Evolutionary conservation across 2,888 invertebrate genomes (phyloP), one percentile per base, ranked within the genome.

Genomic region (Craniophora ligustri): DNA sequence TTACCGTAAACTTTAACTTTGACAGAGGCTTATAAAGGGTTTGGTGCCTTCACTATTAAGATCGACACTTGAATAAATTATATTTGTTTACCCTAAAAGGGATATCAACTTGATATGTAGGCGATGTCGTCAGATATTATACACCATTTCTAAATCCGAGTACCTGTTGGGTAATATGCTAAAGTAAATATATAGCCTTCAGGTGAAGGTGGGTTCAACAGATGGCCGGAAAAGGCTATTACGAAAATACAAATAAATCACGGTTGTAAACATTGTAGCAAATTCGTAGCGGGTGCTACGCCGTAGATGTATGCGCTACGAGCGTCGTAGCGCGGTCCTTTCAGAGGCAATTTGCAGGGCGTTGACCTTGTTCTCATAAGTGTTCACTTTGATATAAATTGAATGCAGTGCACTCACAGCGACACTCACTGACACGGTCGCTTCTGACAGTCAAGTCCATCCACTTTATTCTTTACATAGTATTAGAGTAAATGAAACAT

Each of bases 261-360:
- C 35, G 39, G n/a, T 40, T 56, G 35, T 69, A 68, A 46, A 64
- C 48, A 38, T 57, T 44, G 63, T 70, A 56, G 40, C 40, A 36
- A 21, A 36, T 56, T 69, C 48, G 70, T 64, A 64, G 70, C 30
- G 14, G 40, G 31, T 45, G 58, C 63, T 64, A 64, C 63, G 70
- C n/a, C 70, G 70, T 65, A 64, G 63, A 26, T 41, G 47, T 44
- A 30, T 41, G 45, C 23, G 63, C 61, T 63, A 69, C 63, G 54
- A 32, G 21, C 47, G 26, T 15, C 58, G 66, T 48, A 65, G 66
- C 66, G 47, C 58, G 47, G 65, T 65, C 66, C 58, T 65, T 56
- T 64, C 32, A 65, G 35, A 41, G 58, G 30, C 42, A 64, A 69
- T 70, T 65, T 64, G 47, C 8, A 44, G 58, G 36, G 44, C 48